Evolutionary conservation across 2,797 vertebrate genomes (phyloP).

Genomic region (Rhynchotus rufescens): DNA sequence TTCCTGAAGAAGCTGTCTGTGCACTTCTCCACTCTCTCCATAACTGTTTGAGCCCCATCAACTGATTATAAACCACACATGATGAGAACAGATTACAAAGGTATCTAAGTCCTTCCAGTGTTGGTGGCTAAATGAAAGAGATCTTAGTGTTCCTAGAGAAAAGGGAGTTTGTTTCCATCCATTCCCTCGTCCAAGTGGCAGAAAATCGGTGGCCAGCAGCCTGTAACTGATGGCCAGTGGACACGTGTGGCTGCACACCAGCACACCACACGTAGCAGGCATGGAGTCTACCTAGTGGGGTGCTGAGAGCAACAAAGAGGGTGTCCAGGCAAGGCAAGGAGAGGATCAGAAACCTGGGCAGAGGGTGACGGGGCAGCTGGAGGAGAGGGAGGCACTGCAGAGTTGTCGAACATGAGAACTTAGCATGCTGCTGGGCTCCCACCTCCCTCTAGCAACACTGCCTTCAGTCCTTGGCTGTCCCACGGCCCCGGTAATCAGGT

Average conservation of each 20-base stretch:
- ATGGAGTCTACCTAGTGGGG: not conserved
- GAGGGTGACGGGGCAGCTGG: not conserved
- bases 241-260: too few relatives aligned
- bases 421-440: too few relatives aligned
- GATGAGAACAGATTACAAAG: not conserved
- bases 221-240: not conserved
- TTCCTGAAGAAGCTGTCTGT: not conserved
- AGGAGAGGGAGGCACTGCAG: not conserved
- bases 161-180: not conserved
- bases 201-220: not conserved
- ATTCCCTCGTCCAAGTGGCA: not conserved
- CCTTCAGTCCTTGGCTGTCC: not conserved
- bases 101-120: not conserved
- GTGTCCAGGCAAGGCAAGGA: not conserved
- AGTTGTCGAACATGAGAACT: not conserved
- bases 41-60: not conserved
- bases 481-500: not conserved
- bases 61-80: accelerated
- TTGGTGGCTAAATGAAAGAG: not conserved
- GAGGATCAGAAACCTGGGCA: not conserved
- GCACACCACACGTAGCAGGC: too few relatives aligned
- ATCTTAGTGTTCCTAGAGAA: not conserved
- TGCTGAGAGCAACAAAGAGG: not conserved
- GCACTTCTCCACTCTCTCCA: not conserved
- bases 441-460: not conserved